Evolutionary conservation across 2,797 vertebrate genomes (phyloP), one percentile per base, ranked within the genome.

Genomic region (Halcyon badia): DNA sequence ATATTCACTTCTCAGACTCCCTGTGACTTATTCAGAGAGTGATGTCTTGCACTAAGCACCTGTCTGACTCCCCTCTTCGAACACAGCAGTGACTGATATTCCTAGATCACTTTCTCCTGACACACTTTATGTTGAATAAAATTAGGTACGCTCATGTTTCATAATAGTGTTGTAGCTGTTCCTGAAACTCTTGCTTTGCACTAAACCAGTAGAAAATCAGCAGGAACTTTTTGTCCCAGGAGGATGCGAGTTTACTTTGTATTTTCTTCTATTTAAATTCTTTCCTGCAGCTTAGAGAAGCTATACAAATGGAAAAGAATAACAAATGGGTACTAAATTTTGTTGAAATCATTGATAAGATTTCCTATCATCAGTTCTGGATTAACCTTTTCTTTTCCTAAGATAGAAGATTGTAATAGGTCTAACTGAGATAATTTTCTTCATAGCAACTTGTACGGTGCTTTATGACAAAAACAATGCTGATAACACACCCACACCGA

Each of bases 191-290:
- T 64, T 57, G 33, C 89, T 94, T 93, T 92, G 81, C 92, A 92
- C 77, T 75, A 69, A 52, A 70, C 79, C 33, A 73, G 84, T 64
- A 70, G 83, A 51, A 92, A 79, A 72, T 44, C 33, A 80, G 60
- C 30, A 90, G 62, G 65, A 92, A 85, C 91, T 82, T 80, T 91
- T 97, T 89, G 66, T 91, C 89, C 70, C 85, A 82, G 65, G 89
- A 83, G 87, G 17, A 58, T 76, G 28, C 89, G 73, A 15, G 14
- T 89, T 95, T 93, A 70, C 33, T 83, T 86, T 89, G 18, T 14
- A 28, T 87, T 90, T 96, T 96, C 52, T 87, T 96, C 94, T 72
- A 83, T 93, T 94, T 52, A 91, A 24, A 77, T 58, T 41, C 39
- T 92, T 80, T 93, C 24, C 57, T 89, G 61, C 25, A 91, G 64